Percentiles rank a stretch among this genome's conserved stretches.
These are phyloP conservation scores for Callopanchax toddi DNA, from an alignment of 2,113 vertebrate species.

Conservation along the genomic window DNA sequence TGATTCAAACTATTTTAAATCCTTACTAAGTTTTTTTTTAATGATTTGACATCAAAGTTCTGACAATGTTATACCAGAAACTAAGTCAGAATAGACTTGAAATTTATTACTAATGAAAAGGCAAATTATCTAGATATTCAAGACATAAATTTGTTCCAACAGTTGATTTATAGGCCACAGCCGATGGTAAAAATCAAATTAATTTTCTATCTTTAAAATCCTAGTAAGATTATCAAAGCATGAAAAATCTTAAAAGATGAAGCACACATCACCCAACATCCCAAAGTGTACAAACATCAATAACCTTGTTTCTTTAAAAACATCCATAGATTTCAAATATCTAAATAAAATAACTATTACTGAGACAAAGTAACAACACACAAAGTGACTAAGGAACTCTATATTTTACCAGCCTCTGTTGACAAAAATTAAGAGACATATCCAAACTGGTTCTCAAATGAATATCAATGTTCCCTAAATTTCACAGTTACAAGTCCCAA, in stretches of 20 bases:
- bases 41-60: too few relatives aligned
- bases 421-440: slow-evolving; percentile 44
- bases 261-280: neutral
- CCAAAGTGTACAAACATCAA: neutral
- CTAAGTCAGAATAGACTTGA: too few relatives aligned
- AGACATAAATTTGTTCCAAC: neutral
- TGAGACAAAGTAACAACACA: too few relatives aligned
- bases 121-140: slow-evolving; percentile 5
- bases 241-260: too few relatives aligned
- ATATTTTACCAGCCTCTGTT: slow-evolving; percentile 24
- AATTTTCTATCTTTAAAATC: too few relatives aligned
- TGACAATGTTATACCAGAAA: too few relatives aligned
- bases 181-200: slow-evolving; percentile 43
- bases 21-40: too few relatives aligned
- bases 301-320: neutral
- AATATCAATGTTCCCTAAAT: slow-evolving; percentile 20
- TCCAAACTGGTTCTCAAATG: slow-evolving; percentile 32
- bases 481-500: slow-evolving; percentile 19
- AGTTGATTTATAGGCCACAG: slow-evolving; percentile 28
- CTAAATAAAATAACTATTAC: too few relatives aligned
- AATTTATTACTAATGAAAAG: too few relatives aligned
- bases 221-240: too few relatives aligned
- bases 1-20: too few relatives aligned
- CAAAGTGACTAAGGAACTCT: slow-evolving; percentile 1
- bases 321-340: too few relatives aligned